Evolutionary conservation across 2,797 vertebrate genomes (phyloP), one percentile per base, ranked within the genome.

Genomic region (Triplophysa yarkandensis): DNA sequence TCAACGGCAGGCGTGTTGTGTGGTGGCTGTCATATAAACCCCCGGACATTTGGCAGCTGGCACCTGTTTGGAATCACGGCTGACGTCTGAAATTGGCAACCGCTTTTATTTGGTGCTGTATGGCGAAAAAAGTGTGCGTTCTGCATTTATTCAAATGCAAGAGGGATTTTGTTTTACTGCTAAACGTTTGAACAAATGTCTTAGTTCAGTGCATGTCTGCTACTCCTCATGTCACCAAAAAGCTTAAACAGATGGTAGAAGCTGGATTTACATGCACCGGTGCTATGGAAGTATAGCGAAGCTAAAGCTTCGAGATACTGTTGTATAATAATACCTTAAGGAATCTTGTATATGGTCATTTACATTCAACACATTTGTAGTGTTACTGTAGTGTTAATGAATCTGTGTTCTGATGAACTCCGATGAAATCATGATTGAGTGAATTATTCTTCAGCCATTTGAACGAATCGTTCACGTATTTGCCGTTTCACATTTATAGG

Each of bases 61-160:
- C 68, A 61, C 58, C 41, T 60, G 63, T 54, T 41, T 48, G 77
- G 75, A 80, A 60, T 43, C 81, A 80, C 10, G n/a, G 10, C 43
- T 16, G 52, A 54, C 1, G 6, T 46, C 30, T 50, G 25, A 57
- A 9, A 74, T 65, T 57, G 34, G 54, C 0, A n/a, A 17, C n/a
- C n/a, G n/a, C 27, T 64, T 54, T 54, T n/a, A 27, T 72, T 41
- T 73, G 30, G 36, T 3, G 48, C 46, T 54, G 8, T 28, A 11
- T 32, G 19, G 14, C 0, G 13, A 4, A 61, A 16, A 32, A 48
- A 21, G 39, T 55, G 32, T 54, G 21, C 13, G 19, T 54, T 50
- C 36, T 39, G 36, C 13, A 27, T 27, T 28, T 28, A 10, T 19
- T 3, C 17, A 41, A 63, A 63, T 28, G 1, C 30, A 43, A 64